Conservation (phyloP, 2,888 invertebrate genomes). For the Xanthorhoe spadicearia region DNA sequence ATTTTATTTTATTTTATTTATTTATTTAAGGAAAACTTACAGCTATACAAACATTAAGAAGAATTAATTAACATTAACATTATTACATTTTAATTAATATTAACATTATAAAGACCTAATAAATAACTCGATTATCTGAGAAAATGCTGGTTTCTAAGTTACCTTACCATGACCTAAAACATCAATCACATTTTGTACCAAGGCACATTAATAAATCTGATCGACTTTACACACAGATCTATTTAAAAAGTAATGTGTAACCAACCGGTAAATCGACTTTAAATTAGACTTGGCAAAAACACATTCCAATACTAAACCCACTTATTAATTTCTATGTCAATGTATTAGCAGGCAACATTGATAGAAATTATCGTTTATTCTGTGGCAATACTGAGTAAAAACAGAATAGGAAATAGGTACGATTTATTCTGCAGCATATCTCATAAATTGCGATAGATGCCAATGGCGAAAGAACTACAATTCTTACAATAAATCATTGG, state of each 20-base stretch:
- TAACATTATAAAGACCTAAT: too few species aligned
- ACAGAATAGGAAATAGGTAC: not conserved
- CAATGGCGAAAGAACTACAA: slow-evolving; percentile 28
- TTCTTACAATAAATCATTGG: slow-evolving; percentile 40
- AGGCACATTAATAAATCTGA: not conserved
- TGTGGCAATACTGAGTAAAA: not conserved
- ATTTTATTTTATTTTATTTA: too few species aligned
- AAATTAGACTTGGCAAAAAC: slow-evolving; percentile 1
- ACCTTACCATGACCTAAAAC: too few species aligned
- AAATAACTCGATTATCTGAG: too few species aligned
- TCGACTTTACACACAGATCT: slow-evolving; percentile 10
- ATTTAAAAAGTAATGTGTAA: slow-evolving; percentile 14
- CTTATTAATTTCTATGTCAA: slow-evolving; percentile 34
- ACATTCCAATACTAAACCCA: slow-evolving; percentile 13
- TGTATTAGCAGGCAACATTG: slow-evolving; percentile 16
- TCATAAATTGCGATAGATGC: slow-evolving; percentile 32
- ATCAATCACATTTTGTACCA: not conserved
- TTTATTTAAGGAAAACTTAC: too few species aligned
- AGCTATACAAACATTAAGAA: too few species aligned
- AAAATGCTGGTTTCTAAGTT: too few species aligned
- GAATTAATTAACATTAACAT: too few species aligned
- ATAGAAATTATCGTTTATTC: slow-evolving; percentile 13
- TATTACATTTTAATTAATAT: too few species aligned
- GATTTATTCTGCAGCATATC: slow-evolving; percentile 9
- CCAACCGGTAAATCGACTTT: slow-evolving; percentile 16